Base-by-base conservation (phyloP, 1,140 invertebrate genomes). In the Diachasma alloeum region DNA sequence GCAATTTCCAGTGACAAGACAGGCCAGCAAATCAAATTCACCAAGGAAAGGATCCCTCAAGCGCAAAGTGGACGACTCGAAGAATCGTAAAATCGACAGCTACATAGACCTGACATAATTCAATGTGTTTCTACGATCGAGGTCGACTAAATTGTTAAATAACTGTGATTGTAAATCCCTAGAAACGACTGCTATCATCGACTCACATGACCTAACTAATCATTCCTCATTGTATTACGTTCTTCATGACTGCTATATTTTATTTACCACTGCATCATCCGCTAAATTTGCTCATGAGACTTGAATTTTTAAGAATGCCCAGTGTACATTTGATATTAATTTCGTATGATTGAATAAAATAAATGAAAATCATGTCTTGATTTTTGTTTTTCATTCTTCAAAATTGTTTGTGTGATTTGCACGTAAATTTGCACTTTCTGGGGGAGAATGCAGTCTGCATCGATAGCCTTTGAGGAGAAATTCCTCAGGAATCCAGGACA, bases 1-100 rank as follows among this genome's bases (percentile, higher is more conserved):
- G 39, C 59, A 72, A 3, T 88, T 87, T 77, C 84, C 86, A 42
- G 36, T 68, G n/a, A 15, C 66, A n/a, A 75, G 42, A 44, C 69
- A 80, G 19, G 80, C 70, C 72, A 39, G 0, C 83, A 78, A 79
- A 67, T 74, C 74, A 17, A 72, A 48, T 3, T 53, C 15, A 66
- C 56, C 10, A 75, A 78, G 0, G 5, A n/a, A 71, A 26, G 22
- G 10, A 37, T 59, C 11, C 63, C 68, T 48, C 44, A 46, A 17
- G 36, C 53, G 22, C 19, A 63, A 42, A 68, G 15, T 68, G 8
- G 66, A 68, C 13, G 26, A 36, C 8, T 44, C 46, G 8, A 68
- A 68, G 81, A 77, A 56, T 74, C 1, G n/a, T 81, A 79, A 53
- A 79, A 73, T 78, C 0, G 26, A 9, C 81, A 85, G 66, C 39